Base-by-base conservation (phyloP, 1,140 invertebrate species). In the Rhyzopertha dominica region DNA sequence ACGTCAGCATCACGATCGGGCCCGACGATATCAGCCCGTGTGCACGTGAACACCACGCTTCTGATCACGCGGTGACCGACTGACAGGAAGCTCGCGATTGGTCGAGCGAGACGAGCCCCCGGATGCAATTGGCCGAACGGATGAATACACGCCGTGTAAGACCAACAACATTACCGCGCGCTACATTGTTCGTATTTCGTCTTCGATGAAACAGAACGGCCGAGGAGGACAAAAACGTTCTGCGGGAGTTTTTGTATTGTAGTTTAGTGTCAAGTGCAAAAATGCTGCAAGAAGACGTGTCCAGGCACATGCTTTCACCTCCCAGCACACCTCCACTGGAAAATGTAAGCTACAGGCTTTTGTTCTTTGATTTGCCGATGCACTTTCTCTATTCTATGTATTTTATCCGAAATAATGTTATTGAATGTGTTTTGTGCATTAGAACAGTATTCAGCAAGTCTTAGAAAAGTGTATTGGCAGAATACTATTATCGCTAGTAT, bases 31-130 rank as follows among this genome's bases (percentile, higher is more conserved):
- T 70, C 74, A 75, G 67, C 67, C 70, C 56, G 43, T 51, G 65
- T 64, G 63, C 75, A 77, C 75, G 75, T 76, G 74, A 75, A 74
- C 62, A 69, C 30, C 74, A 75, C 71, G 75, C 71, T 65, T 35
- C 47, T 48, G 61, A 67, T 67, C 74, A 75, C 70, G 72, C 72
- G 63, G 26, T 48, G 10, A 48, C 52, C 68, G 73, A 64, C 64
- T 77, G 74, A 71, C 64, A 61, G 52, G 42, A 35, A 10, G 1
- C 1, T 1, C 9, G n/a, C 34, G 50, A 72, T 73, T 74, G 70
- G 73, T 34, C 18, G 26, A 19, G 1, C n/a, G 26, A 30, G 68
- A 49, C 73, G 71, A 74, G 72, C 73, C 66, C 51, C 45, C 61
- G 51, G 16, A 54, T 43, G 29, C 49, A 46, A 75, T 77, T 75